These are phyloP conservation scores for Luperina testacea DNA, from an alignment of 2,888 invertebrate genomes.

Conservation along the genomic window DNA sequence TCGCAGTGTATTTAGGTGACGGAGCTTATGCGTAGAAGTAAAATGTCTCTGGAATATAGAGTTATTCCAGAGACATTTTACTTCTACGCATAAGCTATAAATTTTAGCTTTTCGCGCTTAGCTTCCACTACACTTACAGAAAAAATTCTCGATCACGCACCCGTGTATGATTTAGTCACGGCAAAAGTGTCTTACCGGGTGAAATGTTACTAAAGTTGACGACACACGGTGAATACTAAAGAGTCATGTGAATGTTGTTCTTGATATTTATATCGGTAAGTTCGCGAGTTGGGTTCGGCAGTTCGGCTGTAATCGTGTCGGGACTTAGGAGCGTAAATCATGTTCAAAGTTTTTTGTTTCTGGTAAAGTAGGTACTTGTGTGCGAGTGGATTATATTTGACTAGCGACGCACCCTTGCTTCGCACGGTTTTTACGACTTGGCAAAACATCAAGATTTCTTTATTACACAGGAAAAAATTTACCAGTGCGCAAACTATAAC, in stretches of 20 bases:
- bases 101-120: conserved; percentile 38
- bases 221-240: conserved; percentile 79
- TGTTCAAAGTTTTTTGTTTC: conserved; percentile 66
- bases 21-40: too few relatives aligned
- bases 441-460: not conserved
- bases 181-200: conserved; percentile 78
- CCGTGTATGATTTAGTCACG: conserved; percentile 80
- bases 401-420: not conserved
- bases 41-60: not conserved
- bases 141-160: conserved; percentile 53
- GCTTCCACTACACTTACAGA: conserved; percentile 34
- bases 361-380: conserved; percentile 55
- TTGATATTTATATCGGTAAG: conserved; percentile 78
- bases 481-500: not conserved
- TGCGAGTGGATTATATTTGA: conserved; percentile 61
- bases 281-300: conserved; percentile 71
- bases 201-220: conserved; percentile 82
- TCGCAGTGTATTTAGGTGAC: not conserved
- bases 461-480: not conserved
- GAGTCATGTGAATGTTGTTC: conserved; percentile 80
- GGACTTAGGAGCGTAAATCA: conserved; percentile 74
- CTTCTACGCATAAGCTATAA: not conserved
- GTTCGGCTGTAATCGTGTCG: conserved; percentile 67
- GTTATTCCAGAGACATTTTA: not conserved
- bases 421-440: not conserved